A percentile compares a stretch with the other conserved stretches of the same genome.
Evolutionary conservation across 2,888 invertebrate genomes (phyloP).

Genomic region (Ochropleura leucogaster): DNA sequence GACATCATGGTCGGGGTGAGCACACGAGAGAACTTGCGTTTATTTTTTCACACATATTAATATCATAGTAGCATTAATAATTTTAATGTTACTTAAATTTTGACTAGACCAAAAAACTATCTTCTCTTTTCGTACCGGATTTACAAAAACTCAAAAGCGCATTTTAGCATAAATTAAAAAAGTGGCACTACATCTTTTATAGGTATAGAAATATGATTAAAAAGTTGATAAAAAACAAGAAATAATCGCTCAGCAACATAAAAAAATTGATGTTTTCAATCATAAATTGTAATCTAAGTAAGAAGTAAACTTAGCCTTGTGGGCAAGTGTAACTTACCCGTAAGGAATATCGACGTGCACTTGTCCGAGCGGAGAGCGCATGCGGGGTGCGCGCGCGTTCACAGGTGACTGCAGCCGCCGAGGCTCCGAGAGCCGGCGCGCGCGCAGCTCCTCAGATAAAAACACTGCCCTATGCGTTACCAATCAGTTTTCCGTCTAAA

Average conservation of each 20-base stretch:
- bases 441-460: constrained; percentile 58
- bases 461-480: constrained; percentile 41
- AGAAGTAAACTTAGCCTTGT: constrained; percentile 19
- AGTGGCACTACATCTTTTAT: not conserved
- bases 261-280: not conserved
- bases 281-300: not conserved
- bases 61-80: not conserved
- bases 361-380: constrained; percentile 56
- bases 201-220: not conserved
- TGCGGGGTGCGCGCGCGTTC: constrained; percentile 64
- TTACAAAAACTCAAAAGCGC: not conserved
- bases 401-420: constrained; percentile 65
- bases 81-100: not conserved
- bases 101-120: not conserved
- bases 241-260: constrained; percentile 28
- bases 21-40: no score
- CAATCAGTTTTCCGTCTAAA: constrained; percentile 49
- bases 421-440: constrained; percentile 29
- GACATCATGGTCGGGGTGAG: no score
- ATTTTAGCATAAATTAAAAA: no score
- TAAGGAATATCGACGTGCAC: constrained; percentile 32
- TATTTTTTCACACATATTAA: not conserved
- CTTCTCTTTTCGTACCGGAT: not conserved
- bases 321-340: constrained; percentile 45
- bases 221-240: not conserved